phyloP scores from a whole-genome alignment of 2,113 vertebrate species.

The Heliornis fulica region DNA sequence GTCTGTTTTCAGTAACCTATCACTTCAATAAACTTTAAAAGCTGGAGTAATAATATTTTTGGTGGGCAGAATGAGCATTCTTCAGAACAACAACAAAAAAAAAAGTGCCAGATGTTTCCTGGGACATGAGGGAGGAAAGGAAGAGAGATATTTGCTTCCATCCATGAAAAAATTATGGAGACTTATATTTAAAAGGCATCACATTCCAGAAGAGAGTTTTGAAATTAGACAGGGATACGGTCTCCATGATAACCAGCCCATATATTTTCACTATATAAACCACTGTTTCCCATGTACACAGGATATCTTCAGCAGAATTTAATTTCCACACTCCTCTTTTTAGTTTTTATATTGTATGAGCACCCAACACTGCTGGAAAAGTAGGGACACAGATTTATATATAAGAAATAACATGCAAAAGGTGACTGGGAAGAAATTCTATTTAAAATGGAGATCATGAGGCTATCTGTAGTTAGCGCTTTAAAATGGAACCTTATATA shows the following conservation, averaged over 20 bases:
- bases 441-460: neutral
- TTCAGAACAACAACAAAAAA: neutral
- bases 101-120: neutral
- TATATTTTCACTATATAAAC: neutral
- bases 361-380: neutral
- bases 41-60: neutral
- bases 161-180: neutral
- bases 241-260: neutral
- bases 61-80: neutral
- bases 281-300: neutral
- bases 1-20: neutral
- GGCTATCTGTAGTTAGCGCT: neutral
- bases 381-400: neutral
- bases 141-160: neutral
- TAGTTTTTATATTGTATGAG: neutral
- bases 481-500: neutral
- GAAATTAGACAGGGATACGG: neutral
- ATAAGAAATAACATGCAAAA: neutral
- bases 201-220: neutral
- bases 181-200: neutral
- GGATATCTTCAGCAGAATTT: neutral
- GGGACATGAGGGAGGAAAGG: neutral
- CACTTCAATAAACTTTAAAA: neutral
- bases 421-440: neutral
- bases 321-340: neutral